A percentile compares a stretch with the other conserved stretches of the same genome.
Conservation (phyloP, 2,113 vertebrate species). For the Ivindomyrus marchei region DNA sequence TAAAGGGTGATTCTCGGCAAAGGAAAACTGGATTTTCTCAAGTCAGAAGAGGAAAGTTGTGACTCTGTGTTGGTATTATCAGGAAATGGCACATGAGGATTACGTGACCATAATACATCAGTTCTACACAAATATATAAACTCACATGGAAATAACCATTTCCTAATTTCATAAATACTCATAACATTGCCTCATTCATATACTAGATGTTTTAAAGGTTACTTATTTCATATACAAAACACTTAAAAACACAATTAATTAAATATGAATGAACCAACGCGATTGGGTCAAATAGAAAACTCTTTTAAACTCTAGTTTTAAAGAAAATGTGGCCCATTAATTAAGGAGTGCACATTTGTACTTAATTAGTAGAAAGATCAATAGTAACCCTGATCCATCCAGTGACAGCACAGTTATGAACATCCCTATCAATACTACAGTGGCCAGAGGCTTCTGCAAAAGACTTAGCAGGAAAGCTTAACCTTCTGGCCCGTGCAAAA, state of each 20-base stretch:
- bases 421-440: background rate
- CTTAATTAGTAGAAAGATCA: constrained; percentile 2
- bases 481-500: background rate
- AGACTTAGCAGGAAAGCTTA: background rate
- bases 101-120: background rate
- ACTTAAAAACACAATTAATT: background rate
- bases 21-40: background rate
- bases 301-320: background rate
- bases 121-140: background rate
- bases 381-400: background rate
- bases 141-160: background rate
- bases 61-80: background rate
- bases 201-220: background rate
- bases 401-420: background rate
- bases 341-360: background rate
- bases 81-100: background rate
- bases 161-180: background rate
- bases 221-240: background rate
- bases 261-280: background rate
- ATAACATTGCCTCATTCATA: background rate
- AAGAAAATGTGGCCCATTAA: background rate
- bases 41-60: background rate
- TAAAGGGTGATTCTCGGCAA: background rate
- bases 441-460: background rate
- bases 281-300: background rate